Base-by-base conservation (phyloP, 2,888 invertebrate genomes). In the Strigamia transsilvanica region DNA sequence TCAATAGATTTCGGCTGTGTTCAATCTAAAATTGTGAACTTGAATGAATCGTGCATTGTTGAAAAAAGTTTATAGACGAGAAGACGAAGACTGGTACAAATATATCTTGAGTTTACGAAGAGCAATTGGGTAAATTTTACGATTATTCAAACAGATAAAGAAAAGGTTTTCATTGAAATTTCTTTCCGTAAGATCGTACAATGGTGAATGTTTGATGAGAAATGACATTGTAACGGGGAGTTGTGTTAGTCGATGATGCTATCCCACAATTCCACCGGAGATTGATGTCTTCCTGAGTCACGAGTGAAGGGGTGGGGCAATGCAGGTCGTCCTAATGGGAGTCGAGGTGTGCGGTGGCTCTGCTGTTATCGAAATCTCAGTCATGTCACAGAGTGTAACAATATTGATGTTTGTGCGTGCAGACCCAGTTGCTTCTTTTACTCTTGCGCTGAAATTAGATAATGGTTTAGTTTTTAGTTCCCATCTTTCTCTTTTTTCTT, bases 241-340 rank as follows among this genome's bases (percentile, higher is more conserved):
- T 32, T 73, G 73, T 73, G 73, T 73, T 73, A 73, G 73, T 73
- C 73, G 73, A 32, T 32, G 73, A 73, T 73, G 73, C 73, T 32
- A 73, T 73, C 73, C 73, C 73, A 73, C 27, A 73, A 73, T 73
- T 73, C 32, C 32, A 27, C 32, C 15, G 27, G 73, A 73, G 73
- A 73, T 73, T 73, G 73, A 73, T 73, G 73, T 73, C 73, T 73
- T 73, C 73, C 73, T 73, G 73, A 73, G 73, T 73, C 73, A 73
- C 73, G 73, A 73, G 73, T 32, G 73, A 73, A 13, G 32, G 73
- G 73, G 73, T 73, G 23, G 73, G 73, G 73, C 73, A 73, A 73
- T 73, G 73, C 73, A 73, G 73, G 73, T 73, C 73, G 73, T 27
- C 56, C 73, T 73, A 73, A 73, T 73, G 73, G 73, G 73, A 73